Base-by-base conservation (phyloP, 2,113 vertebrate genomes). In the Reinhardtius hippoglossoides region DNA sequence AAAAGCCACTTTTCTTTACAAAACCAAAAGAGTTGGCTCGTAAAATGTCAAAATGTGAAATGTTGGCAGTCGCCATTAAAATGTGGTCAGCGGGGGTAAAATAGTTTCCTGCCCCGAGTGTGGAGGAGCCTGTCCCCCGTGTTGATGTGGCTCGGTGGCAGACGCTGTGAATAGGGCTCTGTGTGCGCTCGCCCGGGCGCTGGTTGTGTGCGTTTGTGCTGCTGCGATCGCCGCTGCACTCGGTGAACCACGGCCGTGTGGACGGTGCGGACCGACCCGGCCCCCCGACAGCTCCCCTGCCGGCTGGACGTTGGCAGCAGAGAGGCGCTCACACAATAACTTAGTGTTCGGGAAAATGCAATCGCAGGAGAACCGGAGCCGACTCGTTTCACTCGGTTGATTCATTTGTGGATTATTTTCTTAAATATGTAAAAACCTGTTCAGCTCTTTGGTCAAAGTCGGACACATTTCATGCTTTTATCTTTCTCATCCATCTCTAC, bases 141-240 rank as follows among this genome's bases (percentile, higher is more conserved):
- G 74, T 62, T 70, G 70, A 80, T 77, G 77, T 71, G 70, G 75
- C 83, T 68, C 10, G 14, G 9, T 5, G 9, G 79, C 79, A 14
- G 67, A 0, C 5, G 76, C 3, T 2, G 61, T 85, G 82, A 88
- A 85, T 74, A 5, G 58, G 15, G n/a, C 44, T 67, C 64, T 78
- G 42, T 44, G 13, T 44, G 42, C 3, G 13, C 31, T 7, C 5
- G 31, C 31, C 31, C 31, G 31, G 6, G 7, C 31, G 31, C 31
- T 31, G 31, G 31, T 31, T 6, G 31, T 27, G 27, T 24, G 24
- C 24, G 24, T 2, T 24, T 40, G 40, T 26, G 10, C 31, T 57
- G 55, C 55, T 67, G n/a, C 66, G 21, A 16, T 31, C 44, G 16
- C 5, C 46, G 52, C 67, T 76, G 74, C 65, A 71, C 75, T 18